Percentiles rank a stretch among this genome's conserved stretches.
phyloP scores from a whole-genome alignment of 2,888 invertebrate species.

The Orthosia incerta region DNA sequence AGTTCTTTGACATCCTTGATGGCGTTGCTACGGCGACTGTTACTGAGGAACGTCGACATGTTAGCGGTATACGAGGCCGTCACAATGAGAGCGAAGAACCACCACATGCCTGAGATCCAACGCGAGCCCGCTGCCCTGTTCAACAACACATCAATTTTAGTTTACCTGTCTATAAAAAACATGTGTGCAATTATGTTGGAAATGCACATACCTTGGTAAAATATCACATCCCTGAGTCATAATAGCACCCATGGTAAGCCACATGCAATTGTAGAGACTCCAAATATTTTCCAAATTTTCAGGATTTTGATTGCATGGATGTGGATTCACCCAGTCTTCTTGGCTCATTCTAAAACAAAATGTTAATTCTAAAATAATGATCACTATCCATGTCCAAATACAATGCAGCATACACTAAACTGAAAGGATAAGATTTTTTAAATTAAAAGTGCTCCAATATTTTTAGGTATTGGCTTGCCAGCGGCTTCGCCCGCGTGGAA shows the following conservation, averaged over 20 bases:
- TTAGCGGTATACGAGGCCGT: constrained; percentile 94
- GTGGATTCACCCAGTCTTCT: constrained; percentile 98
- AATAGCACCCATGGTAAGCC: constrained; percentile 97
- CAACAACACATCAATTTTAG: constrained; percentile 24
- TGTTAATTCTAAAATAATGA: neutral
- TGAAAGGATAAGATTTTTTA: no score
- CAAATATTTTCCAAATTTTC: constrained; percentile 97
- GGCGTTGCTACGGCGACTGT: constrained; percentile 94
- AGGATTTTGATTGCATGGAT: constrained; percentile 96
- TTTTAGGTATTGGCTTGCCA: no score
- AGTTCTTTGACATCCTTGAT: constrained; percentile 96
- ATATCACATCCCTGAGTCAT: constrained; percentile 98
- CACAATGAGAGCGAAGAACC: constrained; percentile 98
- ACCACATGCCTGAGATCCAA: constrained; percentile 97
- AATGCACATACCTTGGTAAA: constrained; percentile 94
- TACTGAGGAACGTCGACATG: constrained; percentile 96
- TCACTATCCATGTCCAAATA: neutral
- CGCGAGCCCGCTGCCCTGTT: constrained; percentile 96
- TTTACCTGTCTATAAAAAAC: neutral
- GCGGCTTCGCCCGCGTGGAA: no score
- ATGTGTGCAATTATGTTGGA: constrained; percentile 18
- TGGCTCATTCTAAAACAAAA: constrained; percentile 93
- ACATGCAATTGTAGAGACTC: constrained; percentile 96
- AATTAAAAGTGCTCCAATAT: no score
- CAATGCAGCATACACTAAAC: no score